phyloP scores from a whole-genome alignment of 2,888 invertebrate genomes.

The Polydrusus tereticollis region DNA sequence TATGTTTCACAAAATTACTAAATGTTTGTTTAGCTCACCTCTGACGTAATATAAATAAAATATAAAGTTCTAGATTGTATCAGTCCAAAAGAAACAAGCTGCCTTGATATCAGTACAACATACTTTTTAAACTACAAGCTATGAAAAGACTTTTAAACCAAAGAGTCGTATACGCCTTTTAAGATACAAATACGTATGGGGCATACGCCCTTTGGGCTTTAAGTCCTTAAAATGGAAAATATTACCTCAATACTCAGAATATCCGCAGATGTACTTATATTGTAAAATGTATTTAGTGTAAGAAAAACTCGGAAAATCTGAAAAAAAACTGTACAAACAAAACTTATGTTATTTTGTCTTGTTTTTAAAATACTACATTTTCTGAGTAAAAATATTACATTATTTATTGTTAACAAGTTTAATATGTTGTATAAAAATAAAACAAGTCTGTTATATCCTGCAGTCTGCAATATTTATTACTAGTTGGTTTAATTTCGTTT shows the following conservation, averaged over 20 bases:
- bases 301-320: constrained; percentile 54
- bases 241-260: constrained; percentile 68
- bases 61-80: constrained; percentile 27
- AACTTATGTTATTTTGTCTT: constrained; percentile 20
- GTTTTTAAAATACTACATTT: constrained; percentile 21
- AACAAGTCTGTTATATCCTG: no score
- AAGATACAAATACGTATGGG: not conserved
- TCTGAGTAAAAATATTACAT: not conserved
- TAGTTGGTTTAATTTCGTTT: no score
- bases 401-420: not conserved
- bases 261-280: constrained; percentile 69
- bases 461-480: no score
- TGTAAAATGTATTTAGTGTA: constrained; percentile 66
- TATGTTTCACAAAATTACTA: no score
- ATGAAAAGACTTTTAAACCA: constrained; percentile 29
- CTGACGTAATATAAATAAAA: no score
- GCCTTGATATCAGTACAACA: constrained; percentile 68
- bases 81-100: constrained; percentile 62
- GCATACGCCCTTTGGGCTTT: constrained; percentile 22
- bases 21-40: no score
- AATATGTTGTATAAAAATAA: not conserved
- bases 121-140: constrained; percentile 52
- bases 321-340: constrained; percentile 44
- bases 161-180: constrained; percentile 4
- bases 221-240: constrained; percentile 59